A percentile compares a stretch with the other conserved stretches of the same genome.
These are phyloP conservation scores for Goniozus legneri DNA, from an alignment of 1,140 invertebrate species.

Conservation along the genomic window DNA sequence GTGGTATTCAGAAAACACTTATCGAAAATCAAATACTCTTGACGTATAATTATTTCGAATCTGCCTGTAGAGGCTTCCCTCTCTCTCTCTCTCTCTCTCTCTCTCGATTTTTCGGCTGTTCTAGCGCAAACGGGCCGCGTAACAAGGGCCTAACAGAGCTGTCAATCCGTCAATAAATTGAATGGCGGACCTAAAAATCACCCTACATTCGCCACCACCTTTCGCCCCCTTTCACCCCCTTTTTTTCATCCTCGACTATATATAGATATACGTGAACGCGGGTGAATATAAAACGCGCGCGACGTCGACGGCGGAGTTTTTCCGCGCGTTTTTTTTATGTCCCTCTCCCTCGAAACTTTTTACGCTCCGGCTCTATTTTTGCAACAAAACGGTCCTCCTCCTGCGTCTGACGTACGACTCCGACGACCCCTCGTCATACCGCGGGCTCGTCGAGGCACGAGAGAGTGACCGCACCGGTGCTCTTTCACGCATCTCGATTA, in stretches of 20 bases:
- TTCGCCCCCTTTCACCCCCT: conserved; percentile 34
- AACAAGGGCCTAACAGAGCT: conserved; percentile 45
- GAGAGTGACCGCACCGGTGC: neutral
- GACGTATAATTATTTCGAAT: too few relatives aligned
- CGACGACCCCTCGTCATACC: conserved; percentile 14
- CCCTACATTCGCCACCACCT: conserved; percentile 29
- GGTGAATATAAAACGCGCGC: too few relatives aligned
- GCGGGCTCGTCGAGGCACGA: neutral
- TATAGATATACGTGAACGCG: too few relatives aligned
- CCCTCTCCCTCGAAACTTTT: too few relatives aligned
- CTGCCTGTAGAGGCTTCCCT: too few relatives aligned
- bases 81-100: conserved; percentile 12
- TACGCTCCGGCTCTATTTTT: too few relatives aligned
- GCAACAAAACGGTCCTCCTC: conserved; percentile 28
- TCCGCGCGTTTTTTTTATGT: conserved; percentile 18
- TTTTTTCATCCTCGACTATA: too few relatives aligned
- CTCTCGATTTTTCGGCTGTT: too few relatives aligned
- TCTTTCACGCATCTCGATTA: neutral
- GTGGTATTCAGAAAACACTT: too few relatives aligned
- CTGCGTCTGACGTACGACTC: conserved; percentile 32
- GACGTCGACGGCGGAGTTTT: neutral
- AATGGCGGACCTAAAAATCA: conserved; percentile 43
- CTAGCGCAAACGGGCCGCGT: conserved; percentile 27
- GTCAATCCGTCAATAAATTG: conserved; percentile 45
- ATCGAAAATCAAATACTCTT: too few relatives aligned